Evolutionary conservation across 2,888 invertebrate genomes (phyloP).

Genomic region (Erynnis tages): DNA sequence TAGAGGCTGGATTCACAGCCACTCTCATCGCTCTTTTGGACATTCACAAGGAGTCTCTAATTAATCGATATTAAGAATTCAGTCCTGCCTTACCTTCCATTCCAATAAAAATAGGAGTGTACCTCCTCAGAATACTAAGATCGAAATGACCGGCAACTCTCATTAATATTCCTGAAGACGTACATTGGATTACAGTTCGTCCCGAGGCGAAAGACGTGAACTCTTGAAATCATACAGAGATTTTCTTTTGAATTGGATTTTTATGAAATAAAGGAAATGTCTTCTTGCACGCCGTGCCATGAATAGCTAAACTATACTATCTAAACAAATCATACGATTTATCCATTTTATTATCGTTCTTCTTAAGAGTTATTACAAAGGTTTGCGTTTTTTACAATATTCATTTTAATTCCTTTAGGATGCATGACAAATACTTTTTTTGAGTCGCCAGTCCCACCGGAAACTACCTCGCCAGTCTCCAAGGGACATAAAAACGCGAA

Average conservation of each 20-base stretch:
- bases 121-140: constrained; percentile 31
- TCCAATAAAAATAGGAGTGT: constrained; percentile 31
- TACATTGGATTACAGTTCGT: constrained; percentile 30
- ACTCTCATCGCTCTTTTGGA: no score
- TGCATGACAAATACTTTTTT: no score
- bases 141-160: constrained; percentile 30
- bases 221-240: constrained; percentile 45
- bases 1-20: no score
- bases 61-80: constrained; percentile 47
- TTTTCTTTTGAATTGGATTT: constrained; percentile 41
- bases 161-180: constrained; percentile 32
- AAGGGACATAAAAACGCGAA: no score
- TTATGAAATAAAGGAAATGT: constrained; percentile 36
- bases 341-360: no score
- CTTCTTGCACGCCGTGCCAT: constrained; percentile 17
- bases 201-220: constrained; percentile 35
- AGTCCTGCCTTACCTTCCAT: constrained; percentile 38
- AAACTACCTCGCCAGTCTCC: no score
- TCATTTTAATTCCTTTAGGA: no score
- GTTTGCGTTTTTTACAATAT: no score
- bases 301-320: constrained; percentile 13
- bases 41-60: constrained; percentile 46
- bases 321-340: no score
- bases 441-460: no score
- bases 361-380: no score